A percentile compares a stretch with the other conserved stretches of the same genome.
Evolutionary conservation across 2,113 vertebrate genomes (phyloP).

Genomic region (Elanus axillaris): DNA sequence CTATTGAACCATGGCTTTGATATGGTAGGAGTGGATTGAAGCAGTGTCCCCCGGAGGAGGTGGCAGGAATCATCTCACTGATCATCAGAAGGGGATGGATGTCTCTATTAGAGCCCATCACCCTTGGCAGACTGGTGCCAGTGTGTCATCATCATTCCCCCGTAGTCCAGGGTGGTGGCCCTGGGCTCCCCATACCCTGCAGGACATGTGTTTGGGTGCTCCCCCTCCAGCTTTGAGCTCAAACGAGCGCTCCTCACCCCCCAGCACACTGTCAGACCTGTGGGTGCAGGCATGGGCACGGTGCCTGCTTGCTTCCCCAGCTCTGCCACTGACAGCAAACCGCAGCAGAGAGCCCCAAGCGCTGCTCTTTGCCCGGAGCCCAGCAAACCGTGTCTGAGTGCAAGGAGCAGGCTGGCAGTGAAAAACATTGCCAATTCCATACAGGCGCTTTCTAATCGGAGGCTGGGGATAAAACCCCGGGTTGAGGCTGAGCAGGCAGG

Average conservation of each 20-base stretch:
- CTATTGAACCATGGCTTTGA: neutral
- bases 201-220: accelerated
- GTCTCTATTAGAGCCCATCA: accelerated
- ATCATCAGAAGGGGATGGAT: accelerated
- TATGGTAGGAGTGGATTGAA: accelerated
- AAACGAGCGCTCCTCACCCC: neutral
- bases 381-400: neutral
- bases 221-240: neutral
- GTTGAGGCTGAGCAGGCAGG: neutral
- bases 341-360: neutral
- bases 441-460: neutral
- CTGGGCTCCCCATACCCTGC: neutral
- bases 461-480: neutral
- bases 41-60: accelerated
- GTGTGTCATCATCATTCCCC: accelerated
- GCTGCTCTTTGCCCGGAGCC: neutral
- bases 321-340: accelerated
- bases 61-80: neutral
- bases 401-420: neutral
- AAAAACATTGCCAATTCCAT: neutral
- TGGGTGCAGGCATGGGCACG: accelerated
- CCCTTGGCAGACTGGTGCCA: neutral
- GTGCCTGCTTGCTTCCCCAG: accelerated
- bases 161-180: neutral
- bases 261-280: accelerated